Base-by-base conservation (phyloP, 2,113 vertebrate genomes). In the Bolborhynchus lineola region DNA sequence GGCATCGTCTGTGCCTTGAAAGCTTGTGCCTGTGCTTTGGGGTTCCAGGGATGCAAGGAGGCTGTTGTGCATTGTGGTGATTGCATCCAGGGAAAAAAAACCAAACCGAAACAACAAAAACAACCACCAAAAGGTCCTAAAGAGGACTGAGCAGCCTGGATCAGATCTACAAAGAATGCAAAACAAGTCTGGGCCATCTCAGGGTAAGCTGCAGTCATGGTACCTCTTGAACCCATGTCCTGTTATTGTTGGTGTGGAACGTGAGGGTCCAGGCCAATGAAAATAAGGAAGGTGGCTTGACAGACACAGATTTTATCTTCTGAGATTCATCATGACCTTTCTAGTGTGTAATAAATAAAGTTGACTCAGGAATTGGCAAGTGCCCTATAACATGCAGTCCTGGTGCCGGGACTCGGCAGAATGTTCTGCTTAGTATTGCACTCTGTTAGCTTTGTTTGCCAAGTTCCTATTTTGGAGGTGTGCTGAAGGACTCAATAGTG, bases 261-360 rank as follows among this genome's bases (percentile, higher is more conserved):
- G 0, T 65, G 88, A 86, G 74, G 81, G 91, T 79, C 83, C 92
- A 92, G 78, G 95, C 96, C 96, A 97, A 95, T 96, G 88, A 96
- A 96, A 97, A 97, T 92, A 97, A 96, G 96, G 96, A 97, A 97
- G 96, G 96, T 95, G 67, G 93, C 92, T 96, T 95, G 93, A 96
- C 83, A 97, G 96, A 96, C 91, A 94, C 77, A 96, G 96, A 97
- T 97, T 94, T 97, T 97, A 97, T 97, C 96, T 97, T 96, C 79
- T 82, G 80, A 95, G 95, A 95, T 93, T 97, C 49, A 4, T 95
- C 81, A 76, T 97, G 94, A 92, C 96, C 95, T 96, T 96, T 91
- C 91, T 84, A 67, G 88, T 80, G 67, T 87, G 74, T 94, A 92
- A 96, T 94, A 96, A 97, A 96, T 96, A 94, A 93, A 95, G 94